phyloP scores from a whole-genome alignment of 2,113 vertebrate genomes.

The Anarhynchus alexandrinus region DNA sequence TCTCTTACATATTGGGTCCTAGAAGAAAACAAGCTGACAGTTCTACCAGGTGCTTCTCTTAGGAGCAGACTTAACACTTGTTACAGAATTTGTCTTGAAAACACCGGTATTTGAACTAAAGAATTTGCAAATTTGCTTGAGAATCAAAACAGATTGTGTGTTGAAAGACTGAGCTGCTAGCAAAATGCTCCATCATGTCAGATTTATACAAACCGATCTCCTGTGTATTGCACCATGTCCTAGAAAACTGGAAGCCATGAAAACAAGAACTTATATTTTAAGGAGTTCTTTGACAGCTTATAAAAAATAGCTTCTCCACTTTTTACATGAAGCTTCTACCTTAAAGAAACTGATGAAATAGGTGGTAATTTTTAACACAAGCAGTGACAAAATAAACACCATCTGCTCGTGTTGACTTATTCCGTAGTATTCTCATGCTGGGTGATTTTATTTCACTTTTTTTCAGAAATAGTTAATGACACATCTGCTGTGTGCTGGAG shows the following conservation, averaged over 20 bases:
- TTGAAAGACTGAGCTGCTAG: conserved; percentile 72
- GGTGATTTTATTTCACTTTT: conserved; percentile 77
- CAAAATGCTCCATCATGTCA: conserved; percentile 81
- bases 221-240: conserved; percentile 82
- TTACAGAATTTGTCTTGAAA: conserved; percentile 18
- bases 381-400: conserved; percentile 91
- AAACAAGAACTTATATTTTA: conserved; percentile 84
- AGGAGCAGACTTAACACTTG: background rate
- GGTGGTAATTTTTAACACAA: conserved; percentile 85
- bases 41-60: background rate
- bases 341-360: conserved; percentile 76
- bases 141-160: conserved; percentile 66
- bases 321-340: conserved; percentile 76
- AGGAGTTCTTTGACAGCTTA: conserved; percentile 68
- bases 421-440: conserved; percentile 73
- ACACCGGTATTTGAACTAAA: conserved; percentile 1
- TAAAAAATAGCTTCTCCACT: conserved; percentile 65
- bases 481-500: conserved; percentile 75
- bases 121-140: conserved; percentile 55
- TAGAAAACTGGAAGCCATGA: conserved; percentile 88
- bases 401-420: conserved; percentile 86
- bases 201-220: conserved; percentile 83
- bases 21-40: background rate
- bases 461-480: conserved; percentile 78
- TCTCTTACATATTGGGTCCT: background rate